Evolutionary conservation across 1,140 invertebrate genomes (phyloP).

Genomic region (Cyclargus thomasi): DNA sequence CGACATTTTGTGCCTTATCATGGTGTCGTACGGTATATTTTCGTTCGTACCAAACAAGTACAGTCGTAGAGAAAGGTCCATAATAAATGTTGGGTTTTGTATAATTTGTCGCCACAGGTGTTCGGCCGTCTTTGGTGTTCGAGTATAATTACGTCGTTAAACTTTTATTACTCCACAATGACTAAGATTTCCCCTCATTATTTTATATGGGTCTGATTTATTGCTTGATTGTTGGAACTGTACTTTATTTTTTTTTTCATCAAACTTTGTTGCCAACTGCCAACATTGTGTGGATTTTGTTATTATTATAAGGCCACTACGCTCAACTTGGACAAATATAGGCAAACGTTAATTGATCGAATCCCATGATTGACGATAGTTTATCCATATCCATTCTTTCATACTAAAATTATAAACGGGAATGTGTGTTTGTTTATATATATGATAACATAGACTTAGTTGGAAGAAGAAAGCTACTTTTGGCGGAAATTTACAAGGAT

Average conservation of each 20-base stretch:
- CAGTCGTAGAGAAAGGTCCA: conserved; percentile 29
- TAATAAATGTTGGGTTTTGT: conserved; percentile 38
- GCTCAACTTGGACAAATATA: no score
- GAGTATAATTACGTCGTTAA: background rate
- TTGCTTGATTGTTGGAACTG: background rate
- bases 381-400: no score
- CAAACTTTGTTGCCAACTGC: background rate
- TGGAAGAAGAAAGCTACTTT: no score
- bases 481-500: no score
- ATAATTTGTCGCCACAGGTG: conserved; percentile 41
- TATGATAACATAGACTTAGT: no score
- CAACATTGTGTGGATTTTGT: no score
- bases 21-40: background rate
- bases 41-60: conserved; percentile 10
- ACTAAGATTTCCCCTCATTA: background rate
- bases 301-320: no score
- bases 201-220: background rate
- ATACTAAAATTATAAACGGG: no score
- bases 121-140: conserved; percentile 20
- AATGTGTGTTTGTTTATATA: no score
- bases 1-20: conserved; percentile 26
- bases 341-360: no score
- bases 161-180: background rate
- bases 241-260: background rate
- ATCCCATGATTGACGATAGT: no score